Percentiles rank a stretch among this genome's conserved stretches.
phyloP scores from a whole-genome alignment of 2,113 vertebrate species.

The Amazona vittata region DNA sequence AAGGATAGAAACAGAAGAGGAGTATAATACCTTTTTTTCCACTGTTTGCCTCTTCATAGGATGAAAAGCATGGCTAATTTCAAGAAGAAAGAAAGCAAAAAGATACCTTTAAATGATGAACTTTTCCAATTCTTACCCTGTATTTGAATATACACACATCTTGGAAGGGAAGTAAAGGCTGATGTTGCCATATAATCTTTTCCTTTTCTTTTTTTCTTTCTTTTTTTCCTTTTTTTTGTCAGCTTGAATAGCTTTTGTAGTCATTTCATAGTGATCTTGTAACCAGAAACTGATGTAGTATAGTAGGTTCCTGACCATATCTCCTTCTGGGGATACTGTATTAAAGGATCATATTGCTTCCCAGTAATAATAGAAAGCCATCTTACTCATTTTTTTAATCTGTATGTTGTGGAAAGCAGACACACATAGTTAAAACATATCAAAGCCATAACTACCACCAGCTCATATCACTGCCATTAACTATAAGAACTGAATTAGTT shows the following conservation, averaged over 20 bases:
- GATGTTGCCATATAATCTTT: background rate
- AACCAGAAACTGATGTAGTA: background rate
- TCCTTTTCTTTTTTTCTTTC: background rate
- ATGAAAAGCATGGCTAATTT: background rate
- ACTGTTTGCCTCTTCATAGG: background rate
- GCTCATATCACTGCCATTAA: background rate
- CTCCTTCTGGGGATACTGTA: background rate
- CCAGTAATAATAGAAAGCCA: background rate
- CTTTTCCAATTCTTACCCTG: background rate
- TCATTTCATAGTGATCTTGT: background rate
- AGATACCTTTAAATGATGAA: background rate
- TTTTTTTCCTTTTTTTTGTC: background rate
- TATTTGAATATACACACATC: background rate
- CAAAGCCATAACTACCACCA: background rate
- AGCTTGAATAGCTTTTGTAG: background rate
- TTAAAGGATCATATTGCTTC: background rate
- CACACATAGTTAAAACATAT: background rate
- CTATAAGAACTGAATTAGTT: background rate
- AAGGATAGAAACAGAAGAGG: background rate
- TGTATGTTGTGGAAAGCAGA: fast-evolving
- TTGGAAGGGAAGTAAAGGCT: background rate
- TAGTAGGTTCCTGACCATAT: background rate
- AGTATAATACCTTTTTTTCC: background rate
- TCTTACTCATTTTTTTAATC: background rate
- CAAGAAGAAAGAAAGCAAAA: background rate